phyloP scores from a whole-genome alignment of 2,888 invertebrate species.

The Synergus umbraculus region DNA sequence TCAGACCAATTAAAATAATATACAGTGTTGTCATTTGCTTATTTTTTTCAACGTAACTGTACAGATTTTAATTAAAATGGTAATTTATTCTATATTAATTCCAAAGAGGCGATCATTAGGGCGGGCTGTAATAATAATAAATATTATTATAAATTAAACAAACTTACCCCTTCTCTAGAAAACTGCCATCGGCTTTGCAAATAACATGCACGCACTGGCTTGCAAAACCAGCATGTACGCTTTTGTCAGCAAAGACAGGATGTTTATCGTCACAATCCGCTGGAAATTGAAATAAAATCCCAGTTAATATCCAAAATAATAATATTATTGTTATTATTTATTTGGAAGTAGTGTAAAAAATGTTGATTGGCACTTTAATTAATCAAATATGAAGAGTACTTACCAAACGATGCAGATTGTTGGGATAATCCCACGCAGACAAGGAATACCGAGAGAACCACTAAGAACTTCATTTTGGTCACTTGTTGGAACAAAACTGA shows the following conservation, averaged over 20 bases:
- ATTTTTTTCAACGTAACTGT: too few relatives aligned
- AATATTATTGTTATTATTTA: too few relatives aligned
- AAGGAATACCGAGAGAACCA: background rate
- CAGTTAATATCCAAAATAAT: background rate
- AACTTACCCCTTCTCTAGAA: background rate
- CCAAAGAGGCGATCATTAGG: too few relatives aligned
- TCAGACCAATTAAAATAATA: too few relatives aligned
- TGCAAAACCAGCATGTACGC: background rate
- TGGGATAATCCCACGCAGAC: slow-evolving; percentile 5
- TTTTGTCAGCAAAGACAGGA: slow-evolving; percentile 6
- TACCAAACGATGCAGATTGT: slow-evolving; percentile 8
- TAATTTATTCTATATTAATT: too few relatives aligned
- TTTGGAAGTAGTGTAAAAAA: background rate
- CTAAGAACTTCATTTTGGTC: slow-evolving; percentile 15
- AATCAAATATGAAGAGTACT: background rate
- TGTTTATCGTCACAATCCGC: background rate
- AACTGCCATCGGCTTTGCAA: background rate
- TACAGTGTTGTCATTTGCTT: too few relatives aligned
- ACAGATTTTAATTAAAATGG: too few relatives aligned
- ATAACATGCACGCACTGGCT: background rate
- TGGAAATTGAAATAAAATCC: slow-evolving; percentile 8
- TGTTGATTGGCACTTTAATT: background rate
- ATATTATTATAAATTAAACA: background rate
- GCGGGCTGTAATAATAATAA: too few relatives aligned
- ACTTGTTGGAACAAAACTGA: background rate